A percentile compares a stretch with the other conserved stretches of the same genome.
Evolutionary conservation across 1,140 invertebrate genomes (phyloP).

Genomic region (Adoxophyes honmai): DNA sequence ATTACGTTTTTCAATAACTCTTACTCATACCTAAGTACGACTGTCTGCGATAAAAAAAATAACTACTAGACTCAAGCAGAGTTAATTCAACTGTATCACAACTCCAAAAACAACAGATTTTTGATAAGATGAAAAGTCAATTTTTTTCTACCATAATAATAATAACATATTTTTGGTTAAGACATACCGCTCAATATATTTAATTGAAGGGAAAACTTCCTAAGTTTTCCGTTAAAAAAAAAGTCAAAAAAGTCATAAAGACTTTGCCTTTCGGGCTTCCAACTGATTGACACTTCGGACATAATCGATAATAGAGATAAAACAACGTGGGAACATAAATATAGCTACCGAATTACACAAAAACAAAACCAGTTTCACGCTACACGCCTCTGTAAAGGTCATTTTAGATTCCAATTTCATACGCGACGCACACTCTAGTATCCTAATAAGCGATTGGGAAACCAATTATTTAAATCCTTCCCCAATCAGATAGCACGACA

Average conservation of each 20-base stretch:
- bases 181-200: too few relatives aligned
- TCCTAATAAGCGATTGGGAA: constrained; percentile 26
- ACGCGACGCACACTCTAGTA: constrained; percentile 17
- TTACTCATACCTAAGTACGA: too few relatives aligned
- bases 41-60: too few relatives aligned
- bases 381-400: constrained; percentile 21
- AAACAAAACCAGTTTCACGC: constrained; percentile 19
- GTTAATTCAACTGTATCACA: too few relatives aligned
- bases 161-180: too few relatives aligned
- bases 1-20: too few relatives aligned
- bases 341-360: constrained; percentile 9
- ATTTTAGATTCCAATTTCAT: constrained; percentile 15
- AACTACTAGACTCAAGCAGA: too few relatives aligned
- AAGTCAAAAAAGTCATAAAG: neutral
- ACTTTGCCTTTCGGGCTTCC: neutral
- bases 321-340: constrained; percentile 2
- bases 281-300: neutral
- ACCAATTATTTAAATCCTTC: constrained; percentile 42
- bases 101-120: too few relatives aligned
- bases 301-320: constrained; percentile 4
- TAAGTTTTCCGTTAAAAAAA: neutral
- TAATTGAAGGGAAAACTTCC: too few relatives aligned
- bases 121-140: too few relatives aligned
- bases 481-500: constrained; percentile 31
- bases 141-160: too few relatives aligned